These are phyloP conservation scores for Odobenus rosmarus DNA, from an alignment of 2,113 vertebrate genomes.

Conservation along the genomic window DNA sequence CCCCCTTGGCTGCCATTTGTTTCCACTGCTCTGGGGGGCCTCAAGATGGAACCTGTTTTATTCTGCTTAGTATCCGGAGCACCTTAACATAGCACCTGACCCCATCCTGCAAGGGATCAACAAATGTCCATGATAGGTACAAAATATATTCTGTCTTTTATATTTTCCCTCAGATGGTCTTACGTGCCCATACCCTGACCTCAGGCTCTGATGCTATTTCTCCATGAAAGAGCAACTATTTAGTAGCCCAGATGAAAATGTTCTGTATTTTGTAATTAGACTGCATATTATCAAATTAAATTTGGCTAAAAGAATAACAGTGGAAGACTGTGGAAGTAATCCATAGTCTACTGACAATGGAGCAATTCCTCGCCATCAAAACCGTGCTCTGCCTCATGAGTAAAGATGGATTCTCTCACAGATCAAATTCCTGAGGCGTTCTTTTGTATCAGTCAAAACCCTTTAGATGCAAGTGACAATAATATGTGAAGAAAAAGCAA, in stretches of 20 bases:
- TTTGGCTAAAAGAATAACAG: background rate
- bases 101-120: background rate
- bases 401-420: rapidly evolving
- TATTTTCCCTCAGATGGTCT: background rate
- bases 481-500: background rate
- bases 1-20: background rate
- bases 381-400: rapidly evolving
- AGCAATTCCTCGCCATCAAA: background rate
- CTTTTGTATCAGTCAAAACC: background rate
- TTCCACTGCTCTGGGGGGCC: background rate
- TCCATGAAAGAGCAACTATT: rapidly evolving
- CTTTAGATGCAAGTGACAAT: background rate
- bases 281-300: background rate
- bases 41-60: background rate
- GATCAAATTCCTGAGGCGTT: background rate
- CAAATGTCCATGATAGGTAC: rapidly evolving
- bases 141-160: background rate
- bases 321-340: background rate
- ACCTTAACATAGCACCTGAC: background rate
- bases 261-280: too few species aligned
- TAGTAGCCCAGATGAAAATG: background rate
- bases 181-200: rapidly evolving
- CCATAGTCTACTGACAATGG: background rate
- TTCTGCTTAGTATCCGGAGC: background rate
- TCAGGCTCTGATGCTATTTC: background rate